Evolutionary conservation across 2,797 vertebrate species (phyloP), one percentile per base, ranked within the genome.

Genomic region (Neomorphus geoffroyi): DNA sequence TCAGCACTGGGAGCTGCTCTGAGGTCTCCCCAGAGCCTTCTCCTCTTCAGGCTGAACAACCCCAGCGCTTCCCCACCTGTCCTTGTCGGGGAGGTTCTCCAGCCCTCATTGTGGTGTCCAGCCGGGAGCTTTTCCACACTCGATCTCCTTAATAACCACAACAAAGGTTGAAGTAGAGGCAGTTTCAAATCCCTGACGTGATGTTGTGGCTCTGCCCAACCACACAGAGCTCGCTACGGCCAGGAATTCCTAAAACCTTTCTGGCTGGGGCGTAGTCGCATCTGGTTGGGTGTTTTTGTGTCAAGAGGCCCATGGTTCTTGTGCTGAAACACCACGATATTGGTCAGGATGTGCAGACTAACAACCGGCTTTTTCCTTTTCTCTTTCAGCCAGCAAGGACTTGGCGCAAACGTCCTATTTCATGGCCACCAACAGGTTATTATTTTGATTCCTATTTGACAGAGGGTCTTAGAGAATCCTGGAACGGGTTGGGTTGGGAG

Each of bases 381-480:
- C 71, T 90, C 75, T 93, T 96, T 27, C 96, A 98, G 98, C 98
- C 95, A 98, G 98, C 97, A 98, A 98, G 96, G 98, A 98, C 88
- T 98, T 98, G 97, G 98, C 98, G 30, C 98, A 98, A 91, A 98
- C 98, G 15, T 98, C 98, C 53, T 98, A 98, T 80, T 98, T 98
- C 97, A 98, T 98, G 98, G 98, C 98, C 91, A 98, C 98, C 71
- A 98, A 98, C 98, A 98, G 98, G 98, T 98, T 96, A 97, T 93
- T 98, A 94, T 96, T 95, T 96, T 90, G 85, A 79, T 87, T 80
- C 21, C 13, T 88, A 3, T 96, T 62, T 86, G 82, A 33, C 45
- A 39, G 53, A 84, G 45, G 74, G 43, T 7, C 71, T 93, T 57
- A 33, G n/a, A n/a, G n/a, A n/a, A n/a, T n/a, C n/a, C n/a, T n/a